phyloP scores from a whole-genome alignment of 2,113 vertebrate genomes.

The Aspiorhynchus laticeps region DNA sequence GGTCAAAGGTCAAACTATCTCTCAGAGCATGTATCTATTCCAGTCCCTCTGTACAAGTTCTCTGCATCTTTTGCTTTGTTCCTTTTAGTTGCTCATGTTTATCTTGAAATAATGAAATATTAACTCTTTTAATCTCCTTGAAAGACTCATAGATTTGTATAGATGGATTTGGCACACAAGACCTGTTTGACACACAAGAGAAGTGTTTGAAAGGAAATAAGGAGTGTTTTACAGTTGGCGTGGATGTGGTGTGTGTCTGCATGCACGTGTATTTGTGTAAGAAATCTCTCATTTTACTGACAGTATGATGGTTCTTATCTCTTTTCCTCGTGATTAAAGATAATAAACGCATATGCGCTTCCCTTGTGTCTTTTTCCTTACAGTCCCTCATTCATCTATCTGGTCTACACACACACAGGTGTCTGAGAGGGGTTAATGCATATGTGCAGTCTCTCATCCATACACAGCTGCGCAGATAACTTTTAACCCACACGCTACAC shows the following conservation, averaged over 20 bases:
- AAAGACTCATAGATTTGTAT: background rate
- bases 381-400: constrained; percentile 32
- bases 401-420: constrained; percentile 24
- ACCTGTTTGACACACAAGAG: constrained; percentile 11
- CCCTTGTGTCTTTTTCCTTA: constrained; percentile 36
- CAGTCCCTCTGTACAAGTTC: background rate
- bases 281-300: constrained; percentile 50
- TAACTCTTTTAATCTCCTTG: background rate
- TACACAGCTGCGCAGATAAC: constrained; percentile 34
- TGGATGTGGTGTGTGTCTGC: constrained; percentile 40
- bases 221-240: constrained; percentile 1
- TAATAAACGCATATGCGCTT: constrained; percentile 50
- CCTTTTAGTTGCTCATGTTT: background rate
- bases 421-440: constrained; percentile 35
- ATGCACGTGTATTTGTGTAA: constrained; percentile 42
- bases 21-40: constrained; percentile 9
- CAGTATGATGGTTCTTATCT: constrained; percentile 51
- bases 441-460: constrained; percentile 26
- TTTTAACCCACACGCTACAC: constrained; percentile 13
- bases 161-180: constrained; percentile 8
- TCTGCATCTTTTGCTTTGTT: background rate
- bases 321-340: constrained; percentile 51
- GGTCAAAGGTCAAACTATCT: constrained; percentile 35
- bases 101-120: background rate
- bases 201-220: constrained; percentile 3